Evolutionary conservation across 2,888 invertebrate species (phyloP).

Genomic region (Dolichomitus sp.): DNA sequence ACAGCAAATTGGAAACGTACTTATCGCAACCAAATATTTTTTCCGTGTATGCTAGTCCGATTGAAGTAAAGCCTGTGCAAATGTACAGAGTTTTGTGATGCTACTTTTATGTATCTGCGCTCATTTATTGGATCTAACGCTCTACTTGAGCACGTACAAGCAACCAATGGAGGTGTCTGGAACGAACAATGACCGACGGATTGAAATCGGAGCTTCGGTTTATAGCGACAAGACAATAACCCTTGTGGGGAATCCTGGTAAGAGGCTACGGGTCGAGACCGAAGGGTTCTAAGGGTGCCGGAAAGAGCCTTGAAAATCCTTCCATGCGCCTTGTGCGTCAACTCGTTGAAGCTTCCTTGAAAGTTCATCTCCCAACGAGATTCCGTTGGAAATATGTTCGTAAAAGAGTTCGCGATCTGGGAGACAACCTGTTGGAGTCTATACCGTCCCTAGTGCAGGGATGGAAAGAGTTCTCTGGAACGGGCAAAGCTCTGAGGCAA

Average conservation of each 20-base stretch:
- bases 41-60: too few species aligned
- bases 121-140: constrained; percentile 17
- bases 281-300: background rate
- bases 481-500: constrained; percentile 50
- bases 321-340: background rate
- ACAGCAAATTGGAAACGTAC: too few species aligned
- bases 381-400: constrained; percentile 20
- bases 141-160: constrained; percentile 73
- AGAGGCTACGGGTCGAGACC: constrained; percentile 37
- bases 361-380: constrained; percentile 11
- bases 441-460: constrained; percentile 7
- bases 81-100: constrained; percentile 43
- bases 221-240: constrained; percentile 74
- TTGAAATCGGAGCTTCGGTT: constrained; percentile 79
- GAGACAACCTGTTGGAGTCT: constrained; percentile 61
- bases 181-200: constrained; percentile 70
- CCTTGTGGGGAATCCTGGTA: constrained; percentile 46
- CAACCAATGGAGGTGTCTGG: constrained; percentile 21
- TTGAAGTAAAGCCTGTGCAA: too few species aligned
- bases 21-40: too few species aligned
- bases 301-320: background rate
- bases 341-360: background rate
- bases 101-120: constrained; percentile 74
- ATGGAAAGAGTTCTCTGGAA: constrained; percentile 19
- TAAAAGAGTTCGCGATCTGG: constrained; percentile 17